A percentile compares a stretch with the other conserved stretches of the same genome.
phyloP scores from a whole-genome alignment of 2,113 vertebrate species.

The Natator depressus region DNA sequence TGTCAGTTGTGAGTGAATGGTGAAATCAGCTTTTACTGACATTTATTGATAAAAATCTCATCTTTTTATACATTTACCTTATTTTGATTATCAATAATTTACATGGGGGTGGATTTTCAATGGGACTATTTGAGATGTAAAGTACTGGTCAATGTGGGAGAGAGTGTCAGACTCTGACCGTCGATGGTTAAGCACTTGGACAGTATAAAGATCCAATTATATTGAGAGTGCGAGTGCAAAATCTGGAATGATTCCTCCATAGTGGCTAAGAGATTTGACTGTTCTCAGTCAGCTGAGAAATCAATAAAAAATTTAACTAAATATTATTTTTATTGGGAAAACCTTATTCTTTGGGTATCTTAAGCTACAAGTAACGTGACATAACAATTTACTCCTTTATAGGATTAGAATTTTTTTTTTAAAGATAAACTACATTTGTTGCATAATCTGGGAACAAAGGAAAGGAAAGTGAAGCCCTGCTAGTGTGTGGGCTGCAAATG shows the following conservation, averaged over 20 bases:
- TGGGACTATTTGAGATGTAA: neutral
- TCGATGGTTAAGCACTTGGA: slow-evolving; percentile 19
- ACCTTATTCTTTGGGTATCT: slow-evolving; percentile 26
- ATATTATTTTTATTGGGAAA: slow-evolving; percentile 56
- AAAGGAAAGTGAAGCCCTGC: slow-evolving; percentile 43
- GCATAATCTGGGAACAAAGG: slow-evolving; percentile 61
- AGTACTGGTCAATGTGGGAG: neutral
- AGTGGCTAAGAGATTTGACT: slow-evolving; percentile 36
- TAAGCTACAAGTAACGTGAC: slow-evolving; percentile 46
- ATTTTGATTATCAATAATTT: slow-evolving; percentile 11
- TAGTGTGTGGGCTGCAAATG: slow-evolving; percentile 50
- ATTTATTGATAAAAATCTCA: neutral
- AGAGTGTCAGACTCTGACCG: slow-evolving; percentile 4
- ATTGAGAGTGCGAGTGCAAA: neutral
- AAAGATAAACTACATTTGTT: slow-evolving; percentile 48
- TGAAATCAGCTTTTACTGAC: neutral
- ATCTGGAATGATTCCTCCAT: slow-evolving; percentile 17
- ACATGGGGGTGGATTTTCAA: slow-evolving; percentile 16
- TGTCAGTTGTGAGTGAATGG: neutral
- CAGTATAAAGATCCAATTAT: slow-evolving; percentile 2
- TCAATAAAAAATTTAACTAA: slow-evolving; percentile 46
- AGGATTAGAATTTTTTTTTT: slow-evolving; percentile 32
- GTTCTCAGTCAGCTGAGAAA: slow-evolving; percentile 35
- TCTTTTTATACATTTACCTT: neutral
- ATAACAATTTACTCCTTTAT: slow-evolving; percentile 62